These are phyloP conservation scores for Galeopsomyia nigrocyanea DNA, from an alignment of 2,888 invertebrate species.

Conservation along the genomic window DNA sequence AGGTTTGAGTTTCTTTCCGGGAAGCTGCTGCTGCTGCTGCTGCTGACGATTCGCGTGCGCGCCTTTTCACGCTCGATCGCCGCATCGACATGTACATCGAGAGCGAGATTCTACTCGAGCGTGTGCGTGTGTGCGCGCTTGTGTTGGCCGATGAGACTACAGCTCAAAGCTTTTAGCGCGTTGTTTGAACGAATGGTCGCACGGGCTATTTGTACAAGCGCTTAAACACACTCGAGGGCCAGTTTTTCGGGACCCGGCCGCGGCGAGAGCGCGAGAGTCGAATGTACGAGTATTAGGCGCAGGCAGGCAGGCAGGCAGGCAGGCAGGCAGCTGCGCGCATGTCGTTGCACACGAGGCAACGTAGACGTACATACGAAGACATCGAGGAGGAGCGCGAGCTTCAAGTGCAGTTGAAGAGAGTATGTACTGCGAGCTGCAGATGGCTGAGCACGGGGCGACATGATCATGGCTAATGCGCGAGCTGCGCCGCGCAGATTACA, in stretches of 20 bases:
- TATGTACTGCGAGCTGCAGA: no score
- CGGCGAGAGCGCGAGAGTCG: constrained; percentile 30
- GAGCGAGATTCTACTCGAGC: background rate
- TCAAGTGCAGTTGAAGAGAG: no score
- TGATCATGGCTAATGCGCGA: background rate
- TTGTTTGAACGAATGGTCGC: constrained; percentile 66
- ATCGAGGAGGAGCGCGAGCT: no score
- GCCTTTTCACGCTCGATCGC: background rate
- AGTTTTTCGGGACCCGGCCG: constrained; percentile 46
- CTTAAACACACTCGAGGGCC: constrained; percentile 63
- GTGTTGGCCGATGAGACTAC: constrained; percentile 59
- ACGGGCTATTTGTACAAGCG: constrained; percentile 66
- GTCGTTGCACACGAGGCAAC: no score
- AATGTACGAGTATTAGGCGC: no score
- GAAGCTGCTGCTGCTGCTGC: constrained; percentile 18
- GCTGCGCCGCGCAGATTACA: constrained; percentile 4
- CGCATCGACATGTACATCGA: background rate
- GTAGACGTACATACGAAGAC: no score
- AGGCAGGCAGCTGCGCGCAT: no score
- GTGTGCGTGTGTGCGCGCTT: constrained; percentile 59
- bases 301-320: no score
- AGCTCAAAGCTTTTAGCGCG: constrained; percentile 68
- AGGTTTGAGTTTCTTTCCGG: constrained; percentile 2
- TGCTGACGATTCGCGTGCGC: background rate
- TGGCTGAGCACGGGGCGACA: background rate